Base-by-base conservation (phyloP, 2,113 vertebrate genomes). In the Seriola quinqueradiata region DNA sequence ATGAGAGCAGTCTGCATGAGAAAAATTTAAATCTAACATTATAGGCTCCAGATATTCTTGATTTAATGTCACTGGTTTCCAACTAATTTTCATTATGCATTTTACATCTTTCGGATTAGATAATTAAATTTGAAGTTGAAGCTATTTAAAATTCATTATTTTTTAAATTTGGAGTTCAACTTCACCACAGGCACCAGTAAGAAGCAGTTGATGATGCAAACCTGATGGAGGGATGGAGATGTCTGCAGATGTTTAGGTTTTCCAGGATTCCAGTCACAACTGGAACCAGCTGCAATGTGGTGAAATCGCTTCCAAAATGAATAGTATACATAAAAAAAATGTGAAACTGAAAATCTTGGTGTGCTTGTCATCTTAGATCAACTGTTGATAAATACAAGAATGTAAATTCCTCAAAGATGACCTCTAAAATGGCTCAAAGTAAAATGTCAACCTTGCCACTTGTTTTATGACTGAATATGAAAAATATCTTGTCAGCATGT, bases 401-500 rank as follows among this genome's bases (percentile, higher is more conserved):
- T 40, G 12, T 19, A 59, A 74, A 77, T 17, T 21, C 38, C 32
- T 11, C 48, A 21, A 59, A 34, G 5, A 48, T 8, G 32, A 12
- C 14, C 34, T 42, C 38, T 48, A 14, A 44, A 74, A 42, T 10
- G 3, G 57, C 50, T 64, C 11, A 44, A 68, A 60, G 36, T 40
- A 21, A 68, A 73, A 77, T 36, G 21, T 61, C 10, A 67, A 72
- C 16, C n/a, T 5, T 32, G 4, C 57, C 14, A 28, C 55, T 79
- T 75, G 54, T 79, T 66, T 76, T 63, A 50, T 40, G 69, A 68
- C 17, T 60, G 75, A 84, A 82, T 61, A 55, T 81, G 65, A 77
- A 86, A 76, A 84, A 77, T 12, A 63, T 79, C 69, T 38, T 10
- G 65, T 87, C 77, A 87, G 85, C 82, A 77, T 67, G 48, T 87